These are phyloP conservation scores for Sinelater perroti DNA, from an alignment of 2,888 invertebrate species.

Conservation along the genomic window DNA sequence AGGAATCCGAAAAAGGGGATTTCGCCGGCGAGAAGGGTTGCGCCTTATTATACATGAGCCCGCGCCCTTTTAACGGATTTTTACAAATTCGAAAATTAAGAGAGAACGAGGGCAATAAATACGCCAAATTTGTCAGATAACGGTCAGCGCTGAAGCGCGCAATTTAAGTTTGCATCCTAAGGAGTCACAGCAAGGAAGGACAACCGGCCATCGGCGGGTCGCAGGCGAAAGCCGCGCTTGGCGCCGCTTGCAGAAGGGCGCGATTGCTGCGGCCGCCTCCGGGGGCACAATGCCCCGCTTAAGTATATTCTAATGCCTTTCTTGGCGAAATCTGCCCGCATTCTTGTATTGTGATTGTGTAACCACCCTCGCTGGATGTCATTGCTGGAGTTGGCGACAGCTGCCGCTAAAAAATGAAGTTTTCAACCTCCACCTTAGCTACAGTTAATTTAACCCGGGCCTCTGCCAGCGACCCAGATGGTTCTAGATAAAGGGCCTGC, in stretches of 20 bases:
- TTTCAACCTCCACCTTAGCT: conserved; percentile 62
- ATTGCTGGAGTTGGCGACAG: conserved; percentile 55
- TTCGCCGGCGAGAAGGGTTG: conserved; percentile 31
- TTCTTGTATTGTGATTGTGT: conserved; percentile 61
- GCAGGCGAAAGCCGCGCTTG: conserved; percentile 9
- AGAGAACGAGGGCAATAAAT: conserved; percentile 37
- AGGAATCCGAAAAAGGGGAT: conserved; percentile 24
- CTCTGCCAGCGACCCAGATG: conserved; percentile 43
- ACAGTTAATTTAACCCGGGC: conserved; percentile 62
- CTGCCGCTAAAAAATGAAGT: conserved; percentile 62
- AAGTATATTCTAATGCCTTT: conserved; percentile 59
- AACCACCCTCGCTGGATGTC: conserved; percentile 62
- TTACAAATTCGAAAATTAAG: conserved; percentile 11
- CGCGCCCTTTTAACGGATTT: conserved; percentile 21
- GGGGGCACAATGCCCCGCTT: conserved; percentile 50
- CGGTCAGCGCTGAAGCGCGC: conserved; percentile 40
- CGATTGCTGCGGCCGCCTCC: conserved; percentile 12
- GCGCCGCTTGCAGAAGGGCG: conserved; percentile 13
- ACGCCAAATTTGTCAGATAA: conserved; percentile 48
- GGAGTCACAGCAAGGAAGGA: conserved; percentile 31
- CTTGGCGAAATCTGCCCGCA: conserved; percentile 56
- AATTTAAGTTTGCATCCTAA: conserved; percentile 30
- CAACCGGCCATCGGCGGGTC: conserved; percentile 26
- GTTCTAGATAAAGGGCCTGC: conserved; percentile 16
- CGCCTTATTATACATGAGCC: conserved; percentile 1